Base-by-base conservation (phyloP, 2,797 vertebrate genomes). In the Distichodus sexfasciatus region DNA sequence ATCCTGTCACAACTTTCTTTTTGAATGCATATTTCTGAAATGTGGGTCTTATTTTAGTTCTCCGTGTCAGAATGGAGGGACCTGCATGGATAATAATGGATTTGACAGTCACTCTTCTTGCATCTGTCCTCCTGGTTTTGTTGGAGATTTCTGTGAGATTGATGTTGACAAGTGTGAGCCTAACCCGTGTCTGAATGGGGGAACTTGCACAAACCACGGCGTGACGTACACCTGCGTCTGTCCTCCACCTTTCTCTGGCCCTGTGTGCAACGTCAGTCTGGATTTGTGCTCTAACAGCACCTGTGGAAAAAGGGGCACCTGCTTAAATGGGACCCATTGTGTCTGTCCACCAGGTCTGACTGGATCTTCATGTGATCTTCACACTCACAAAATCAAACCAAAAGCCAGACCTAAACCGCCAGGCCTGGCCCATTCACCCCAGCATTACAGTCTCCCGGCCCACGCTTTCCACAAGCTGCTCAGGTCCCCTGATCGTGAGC, bases 31-130 rank as follows among this genome's bases (percentile, higher is more conserved):
- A n/a, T n/a, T n/a, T n/a, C n/a, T 21, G 17, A 57, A 29, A 38
- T 62, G 51, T 24, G 8, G 66, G 36, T 58, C 69, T 71, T 55
- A 55, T 72, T 36, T 10, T 66, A 92, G 91, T 1, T 95, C 94
- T 78, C 93, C 91, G 46, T 99, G 97, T 80, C 93, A 94, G 83
- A 95, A 98, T 0, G 93, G 94, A 67, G 96, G 96, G 64, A 92
- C 90, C 0, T 98, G 96, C 0, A 23, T 84, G 10, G 92, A 94
- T 6, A 78, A 84, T 0, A 85, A 86, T 3, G 92, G 89, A 8
- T 86, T 79, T 62, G 90, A 91, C 10, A 67, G 83, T 6, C 81
- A 80, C 1, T 82, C 90, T 17, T 91, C 92, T 79, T 98, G 96
- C 57, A 71, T 90, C 24, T 99, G 96, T 75, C 89, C 89, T 57